Base-by-base conservation (phyloP, 2,797 vertebrate species). In the Eurystomus glaucurus region DNA sequence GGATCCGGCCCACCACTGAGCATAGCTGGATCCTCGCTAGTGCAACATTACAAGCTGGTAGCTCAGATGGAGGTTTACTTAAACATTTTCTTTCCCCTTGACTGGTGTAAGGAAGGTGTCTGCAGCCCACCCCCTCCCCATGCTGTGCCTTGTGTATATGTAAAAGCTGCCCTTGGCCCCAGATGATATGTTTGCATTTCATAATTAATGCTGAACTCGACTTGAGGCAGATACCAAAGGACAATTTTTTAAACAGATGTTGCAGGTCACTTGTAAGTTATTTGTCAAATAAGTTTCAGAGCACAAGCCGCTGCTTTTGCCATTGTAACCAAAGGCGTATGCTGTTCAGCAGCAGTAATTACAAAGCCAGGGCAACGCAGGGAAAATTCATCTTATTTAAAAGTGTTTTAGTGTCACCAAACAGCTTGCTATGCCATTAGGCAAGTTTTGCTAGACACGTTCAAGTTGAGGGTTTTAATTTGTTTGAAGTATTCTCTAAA, bases 391-490 rank as follows among this genome's bases (percentile, higher is more conserved):
- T 98, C 98, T 98, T 98, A 95, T 97, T 98, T 97, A 96, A 98
- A 97, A 96, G 97, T 97, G 97, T 97, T 95, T 98, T 95, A 95
- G 90, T 96, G 97, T 98, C 98, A 97, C 98, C 97, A 96, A 97
- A 96, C 96, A 97, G 95, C 91, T 96, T 96, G 97, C 90, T 57
- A 90, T 95, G 92, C 97, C 97, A 97, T 97, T 97, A 98, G 94
- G 96, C 54, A 33, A 97, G 94, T 98, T 98, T 98, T 94, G 97
- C 97, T 93, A 95, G 97, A 98, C 98, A 98, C 96, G 22, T 98
- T 98, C 37, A 74, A 91, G 96, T 96, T 97, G 97, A 98, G 98
- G 98, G 98, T 98, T 98, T 98, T 98, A 98, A 98, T 98, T 98
- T 98, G 97, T 97, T 97, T 98, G 97, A 98, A 98, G 97, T 98